Conservation (phyloP, 2,888 invertebrate species). For the Microplitis deprimator region DNA sequence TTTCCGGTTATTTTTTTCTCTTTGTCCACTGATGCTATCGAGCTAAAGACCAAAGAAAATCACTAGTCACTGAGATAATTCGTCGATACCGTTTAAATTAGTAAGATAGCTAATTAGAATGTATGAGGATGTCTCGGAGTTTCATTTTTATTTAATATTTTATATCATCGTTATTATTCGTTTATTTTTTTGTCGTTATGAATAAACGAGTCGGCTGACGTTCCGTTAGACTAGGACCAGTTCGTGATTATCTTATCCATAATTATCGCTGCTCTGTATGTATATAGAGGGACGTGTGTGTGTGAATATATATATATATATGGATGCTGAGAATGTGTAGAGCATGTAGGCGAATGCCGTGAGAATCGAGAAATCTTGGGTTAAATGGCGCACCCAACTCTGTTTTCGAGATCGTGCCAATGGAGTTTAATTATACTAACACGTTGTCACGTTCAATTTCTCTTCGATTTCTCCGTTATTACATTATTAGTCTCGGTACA, state of each 20-base stretch:
- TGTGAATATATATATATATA: not conserved
- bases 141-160: not conserved
- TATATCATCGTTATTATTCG: not conserved
- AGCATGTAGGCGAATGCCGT: slow-evolving; percentile 44
- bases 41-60: not conserved
- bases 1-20: not conserved
- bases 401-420: slow-evolving; percentile 43
- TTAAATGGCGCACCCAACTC: slow-evolving; percentile 18
- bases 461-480: slow-evolving; percentile 53
- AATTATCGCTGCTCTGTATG: slow-evolving; percentile 43
- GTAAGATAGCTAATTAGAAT: slow-evolving; percentile 40
- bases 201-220: slow-evolving; percentile 20
- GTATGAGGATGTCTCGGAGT: slow-evolving; percentile 29
- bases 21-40: not conserved
- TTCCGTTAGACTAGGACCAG: slow-evolving; percentile 25
- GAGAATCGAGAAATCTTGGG: slow-evolving; percentile 38
- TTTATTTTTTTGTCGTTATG: not conserved
- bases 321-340: not conserved
- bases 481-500: slow-evolving; percentile 6
- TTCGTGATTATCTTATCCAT: slow-evolving; percentile 36
- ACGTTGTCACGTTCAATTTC: slow-evolving; percentile 57
- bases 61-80: not conserved
- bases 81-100: slow-evolving; percentile 25
- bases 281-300: slow-evolving; percentile 13
- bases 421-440: slow-evolving; percentile 57